These are phyloP conservation scores for Myotis lucifugus DNA, from an alignment of 2,113 vertebrate genomes.

Conservation along the genomic window DNA sequence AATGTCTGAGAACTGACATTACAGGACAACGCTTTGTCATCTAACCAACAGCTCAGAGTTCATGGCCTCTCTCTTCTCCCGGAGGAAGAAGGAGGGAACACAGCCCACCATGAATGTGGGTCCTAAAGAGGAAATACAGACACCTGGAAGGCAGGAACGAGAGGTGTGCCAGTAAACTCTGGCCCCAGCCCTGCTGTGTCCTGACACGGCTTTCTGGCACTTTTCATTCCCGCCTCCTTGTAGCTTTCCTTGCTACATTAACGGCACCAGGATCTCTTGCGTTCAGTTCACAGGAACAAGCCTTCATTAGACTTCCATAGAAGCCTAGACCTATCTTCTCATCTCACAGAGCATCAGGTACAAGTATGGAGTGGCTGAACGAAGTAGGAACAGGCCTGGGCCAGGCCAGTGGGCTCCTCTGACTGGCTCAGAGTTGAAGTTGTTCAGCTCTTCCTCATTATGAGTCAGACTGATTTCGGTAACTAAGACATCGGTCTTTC, in stretches of 20 bases:
- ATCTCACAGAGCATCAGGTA: neutral
- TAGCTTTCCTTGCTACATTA: neutral
- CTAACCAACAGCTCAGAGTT: neutral
- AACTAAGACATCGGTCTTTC: conserved; percentile 17
- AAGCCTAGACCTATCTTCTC: neutral
- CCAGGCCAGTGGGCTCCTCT: neutral
- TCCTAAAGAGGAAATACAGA: neutral
- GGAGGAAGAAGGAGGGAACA: neutral
- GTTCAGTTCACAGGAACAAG: neutral
- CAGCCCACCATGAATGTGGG: neutral
- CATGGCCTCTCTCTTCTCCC: neutral
- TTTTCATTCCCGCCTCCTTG: neutral
- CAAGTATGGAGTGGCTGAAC: neutral
- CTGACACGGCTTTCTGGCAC: neutral
- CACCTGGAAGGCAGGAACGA: neutral
- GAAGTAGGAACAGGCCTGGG: neutral
- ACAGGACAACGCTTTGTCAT: neutral
- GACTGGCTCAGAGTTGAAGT: neutral
- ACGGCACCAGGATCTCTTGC: neutral
- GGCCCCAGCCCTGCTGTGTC: neutral
- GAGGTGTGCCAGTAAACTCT: neutral
- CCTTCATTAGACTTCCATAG: neutral
- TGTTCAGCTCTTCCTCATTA: neutral
- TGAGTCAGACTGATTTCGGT: neutral
- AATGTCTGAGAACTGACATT: neutral